Percentiles rank a stretch among this genome's conserved stretches.
These are phyloP conservation scores for Corythornis cristatus DNA, from an alignment of 2,113 vertebrate species.

Conservation along the genomic window DNA sequence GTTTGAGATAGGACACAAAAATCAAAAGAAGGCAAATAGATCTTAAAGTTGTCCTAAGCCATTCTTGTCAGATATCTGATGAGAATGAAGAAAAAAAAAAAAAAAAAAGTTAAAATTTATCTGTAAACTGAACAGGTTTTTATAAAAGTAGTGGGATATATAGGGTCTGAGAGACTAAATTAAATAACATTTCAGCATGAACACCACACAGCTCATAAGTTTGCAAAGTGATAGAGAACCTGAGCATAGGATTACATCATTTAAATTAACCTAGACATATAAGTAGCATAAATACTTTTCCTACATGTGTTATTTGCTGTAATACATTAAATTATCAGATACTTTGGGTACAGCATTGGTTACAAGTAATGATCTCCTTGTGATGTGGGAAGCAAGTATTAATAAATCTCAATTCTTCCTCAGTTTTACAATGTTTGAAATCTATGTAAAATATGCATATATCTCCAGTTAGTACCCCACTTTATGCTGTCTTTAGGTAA, in stretches of 20 bases:
- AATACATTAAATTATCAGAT: neutral
- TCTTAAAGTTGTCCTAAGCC: neutral
- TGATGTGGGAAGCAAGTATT: neutral
- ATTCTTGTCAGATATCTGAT: neutral
- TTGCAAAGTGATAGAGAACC: neutral
- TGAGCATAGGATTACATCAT: neutral
- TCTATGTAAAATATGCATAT: neutral
- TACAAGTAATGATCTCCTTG: neutral
- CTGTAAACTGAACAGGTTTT: neutral
- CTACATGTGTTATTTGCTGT: neutral
- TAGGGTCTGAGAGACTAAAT: neutral
- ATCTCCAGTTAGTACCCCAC: neutral
- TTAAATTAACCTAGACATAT: neutral
- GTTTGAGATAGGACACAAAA: conserved; percentile 12
- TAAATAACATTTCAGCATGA: neutral
- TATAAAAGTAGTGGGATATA: neutral
- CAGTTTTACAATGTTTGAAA: neutral
- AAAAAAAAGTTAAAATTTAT: neutral
- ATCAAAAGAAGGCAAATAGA: neutral
- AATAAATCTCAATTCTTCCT: neutral
- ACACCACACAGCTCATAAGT: neutral
- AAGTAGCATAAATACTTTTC: neutral
- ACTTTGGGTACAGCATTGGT: neutral
- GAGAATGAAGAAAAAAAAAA: neutral
- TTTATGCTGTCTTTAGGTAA: neutral